Evolutionary conservation across 2,113 vertebrate genomes (phyloP), one percentile per base, ranked within the genome.

Genomic region (Xiphophorus hellerii): DNA sequence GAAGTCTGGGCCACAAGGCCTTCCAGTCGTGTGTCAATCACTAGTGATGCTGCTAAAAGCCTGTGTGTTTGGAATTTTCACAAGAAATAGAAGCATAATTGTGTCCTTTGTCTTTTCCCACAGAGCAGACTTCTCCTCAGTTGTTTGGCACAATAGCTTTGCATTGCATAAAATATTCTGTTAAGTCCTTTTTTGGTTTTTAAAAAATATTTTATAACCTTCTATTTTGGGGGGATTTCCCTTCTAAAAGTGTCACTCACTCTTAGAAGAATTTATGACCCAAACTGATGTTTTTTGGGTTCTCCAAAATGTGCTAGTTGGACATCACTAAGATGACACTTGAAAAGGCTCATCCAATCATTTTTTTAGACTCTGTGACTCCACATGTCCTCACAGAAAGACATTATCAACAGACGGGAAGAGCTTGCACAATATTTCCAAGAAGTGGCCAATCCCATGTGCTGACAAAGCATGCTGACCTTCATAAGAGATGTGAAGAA

Each of bases 1-100:
- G 86, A 44, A 82, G 62, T 29, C 3, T 29, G 14, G 71, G 62
- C 66, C 28, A 2, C 27, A 29, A 10, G 15, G 27, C 14, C 20
- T 25, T 20, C 4, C 17, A 1, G 17, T 48, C 44, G 0, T 20
- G 44, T 17, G 44, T 48, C 14, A 42, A 42, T 42, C 44, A 48
- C 20, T 17, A 20, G 5, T 48, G 44, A 48, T 22, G 44, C 44
- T 48, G 14, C 44, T 48, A 20, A 48, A 48, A 48, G 44, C 44
- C 44, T 7, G 44, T 48, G 15, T 20, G 17, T 48, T 12, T 37
- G 35, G 10, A 37, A 11, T 11, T 37, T 37, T 37, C 10, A 37
- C 35, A 10, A 37, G 44, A 48, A 20, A 48, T 48, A 48, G 17
- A 1, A 20, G 17, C 17, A 48, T 20, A 20, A 5, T 48, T 17